Evolutionary conservation across 2,888 invertebrate species (phyloP), one percentile per base, ranked within the genome.

Genomic region (Prosopocoilus inquinatus): DNA sequence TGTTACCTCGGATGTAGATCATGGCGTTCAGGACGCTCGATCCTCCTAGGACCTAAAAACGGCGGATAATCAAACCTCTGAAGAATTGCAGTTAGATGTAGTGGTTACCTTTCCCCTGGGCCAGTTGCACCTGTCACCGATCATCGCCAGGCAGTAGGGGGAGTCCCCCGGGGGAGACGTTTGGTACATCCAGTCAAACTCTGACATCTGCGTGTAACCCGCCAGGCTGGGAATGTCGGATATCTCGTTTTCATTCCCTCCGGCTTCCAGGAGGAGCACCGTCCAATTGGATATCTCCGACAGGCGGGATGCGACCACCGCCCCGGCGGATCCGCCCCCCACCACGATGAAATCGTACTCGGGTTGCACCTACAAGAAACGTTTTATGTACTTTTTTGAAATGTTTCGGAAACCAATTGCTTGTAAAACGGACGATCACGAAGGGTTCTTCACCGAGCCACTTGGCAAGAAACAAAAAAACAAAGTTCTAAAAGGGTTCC

Each of bases 171-270:
- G 87, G 0, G 91, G 90, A 3, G 90, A 87, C 2, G 94, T 94
- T 76, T 92, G 90, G 76, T 89, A 95, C 78, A 94, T 89, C 95
- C 95, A 95, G 78, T 95, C 94, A 74, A 94, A 82, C 33, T 92
- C 89, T 15, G 91, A 88, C 57, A 92, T 83, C 72, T 94, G 94
- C 16, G 88, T 84, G 75, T 92, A 94, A 9, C 89, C 91, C 15
- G 91, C 90, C 58, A 94, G 76, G 0, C 91, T 87, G 1, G 94
- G 94, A 52, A 94, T 87, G 76, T 94, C 94, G 3, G 91, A 90
- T 58, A 94, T 87, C 77, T 93, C 93, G 61, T 88, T 91, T 77
- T 94, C 94, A 77, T 94, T 91, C 39, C 89, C 88, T 35, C 94
- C 93, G 1, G 94, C 94, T 75, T 94, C 94, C 54, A 94, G 74